Base-by-base conservation (phyloP, 2,888 invertebrate genomes). In the Rotaria macrura region DNA sequence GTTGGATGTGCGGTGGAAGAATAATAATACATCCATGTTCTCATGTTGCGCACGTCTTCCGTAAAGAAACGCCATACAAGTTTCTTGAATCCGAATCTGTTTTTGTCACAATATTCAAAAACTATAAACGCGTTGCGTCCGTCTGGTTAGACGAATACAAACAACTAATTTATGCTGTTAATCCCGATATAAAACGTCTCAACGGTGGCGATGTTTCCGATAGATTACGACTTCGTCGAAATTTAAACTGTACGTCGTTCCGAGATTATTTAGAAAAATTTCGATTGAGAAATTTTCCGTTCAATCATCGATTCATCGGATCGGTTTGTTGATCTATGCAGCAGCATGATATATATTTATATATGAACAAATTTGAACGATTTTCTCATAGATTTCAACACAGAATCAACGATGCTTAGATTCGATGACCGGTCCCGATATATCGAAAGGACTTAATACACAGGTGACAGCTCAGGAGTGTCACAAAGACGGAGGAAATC, bases 91-190 rank as follows among this genome's bases (percentile, higher is more conserved):
- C 97, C 88, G 92, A 92, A 23, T 91, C 91, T 92, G 43, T 79
- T 10, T 79, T 79, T 43, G 94, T 95, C 88, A 94, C 98, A 90
- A 97, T 98, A 89, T 94, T 97, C 89, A 96, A 96, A 92, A 99
- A 99, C 93, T 96, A 97, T 89, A 96, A 97, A 89, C 94, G 99
- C 89, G 96, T 97, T 89, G 98, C 97, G 89, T 96, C 97, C 92
- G 99, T 99, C 90, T 99, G 99, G 99, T 95, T 99, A 95, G 99
- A 98, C 94, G 96, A 98, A 92, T 98, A 97, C 95, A 94, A 96
- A 92, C 96, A 85, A 65, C 83, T 74, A 83, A 85, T 86, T 57
- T 86, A 85, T 40, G 57, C 74, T 65, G 54, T 57, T 57, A 83
- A 83, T 55, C 85, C 85, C 2, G 85, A 86, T 47, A 79, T 86